Evolutionary conservation across 2,888 invertebrate genomes (phyloP).

Genomic region (Mimas tiliae): DNA sequence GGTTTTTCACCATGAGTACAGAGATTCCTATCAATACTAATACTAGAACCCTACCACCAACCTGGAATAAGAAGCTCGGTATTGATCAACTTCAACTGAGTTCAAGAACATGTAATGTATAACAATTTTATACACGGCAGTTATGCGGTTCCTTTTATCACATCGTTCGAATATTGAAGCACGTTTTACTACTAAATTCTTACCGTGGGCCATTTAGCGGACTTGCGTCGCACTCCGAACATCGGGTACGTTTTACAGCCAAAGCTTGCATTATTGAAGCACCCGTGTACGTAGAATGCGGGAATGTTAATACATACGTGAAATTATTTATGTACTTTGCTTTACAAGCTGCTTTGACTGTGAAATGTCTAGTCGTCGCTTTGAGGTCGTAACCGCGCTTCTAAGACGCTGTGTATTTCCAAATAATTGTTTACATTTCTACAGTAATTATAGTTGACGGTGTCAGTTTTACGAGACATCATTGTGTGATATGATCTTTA

Average conservation of each 20-base stretch:
- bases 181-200: slow-evolving; percentile 74
- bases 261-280: slow-evolving; percentile 71
- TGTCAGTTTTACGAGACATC: not conserved
- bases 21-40: too few species aligned
- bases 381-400: slow-evolving; percentile 9
- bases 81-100: not conserved
- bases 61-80: not conserved
- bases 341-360: slow-evolving; percentile 23
- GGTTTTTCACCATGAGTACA: too few species aligned
- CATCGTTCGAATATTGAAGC: slow-evolving; percentile 71
- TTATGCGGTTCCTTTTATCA: slow-evolving; percentile 67
- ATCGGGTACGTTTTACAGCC: slow-evolving; percentile 67
- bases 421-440: slow-evolving; percentile 3
- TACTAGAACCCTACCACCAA: not conserved
- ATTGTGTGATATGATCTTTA: not conserved
- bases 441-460: not conserved
- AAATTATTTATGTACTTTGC: slow-evolving; percentile 32
- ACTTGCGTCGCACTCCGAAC: slow-evolving; percentile 54
- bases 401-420: not conserved
- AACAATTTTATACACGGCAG: slow-evolving; percentile 54
- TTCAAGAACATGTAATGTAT: slow-evolving; percentile 10
- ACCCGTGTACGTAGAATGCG: slow-evolving; percentile 56
- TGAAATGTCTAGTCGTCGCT: slow-evolving; percentile 5
- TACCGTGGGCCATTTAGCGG: slow-evolving; percentile 74
- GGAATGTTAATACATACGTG: slow-evolving; percentile 59